Percentiles rank a stretch among this genome's conserved stretches.
phyloP scores from a whole-genome alignment of 2,888 invertebrate genomes.

The Apomyelois bistriatella region DNA sequence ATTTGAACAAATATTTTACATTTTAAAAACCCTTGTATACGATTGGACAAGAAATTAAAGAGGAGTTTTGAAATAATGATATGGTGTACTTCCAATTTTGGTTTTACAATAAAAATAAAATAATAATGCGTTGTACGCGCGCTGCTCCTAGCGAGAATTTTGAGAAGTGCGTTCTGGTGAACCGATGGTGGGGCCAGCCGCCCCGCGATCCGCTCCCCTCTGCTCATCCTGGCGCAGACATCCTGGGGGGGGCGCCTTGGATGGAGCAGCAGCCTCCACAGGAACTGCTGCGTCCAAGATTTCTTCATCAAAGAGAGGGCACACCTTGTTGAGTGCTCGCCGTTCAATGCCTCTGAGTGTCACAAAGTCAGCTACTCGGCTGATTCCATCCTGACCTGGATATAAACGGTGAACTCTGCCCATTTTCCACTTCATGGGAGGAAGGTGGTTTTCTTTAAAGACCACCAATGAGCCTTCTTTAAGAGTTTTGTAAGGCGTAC shows the following conservation, averaged over 20 bases:
- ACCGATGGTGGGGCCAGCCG: too few relatives aligned
- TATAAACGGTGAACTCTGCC: background rate
- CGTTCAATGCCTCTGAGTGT: conserved; percentile 13
- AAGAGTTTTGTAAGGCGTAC: conserved; percentile 3
- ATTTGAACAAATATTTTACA: too few relatives aligned
- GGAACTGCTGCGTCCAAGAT: background rate
- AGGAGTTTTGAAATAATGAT: too few relatives aligned
- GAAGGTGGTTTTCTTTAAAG: conserved; percentile 14
- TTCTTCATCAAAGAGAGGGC: background rate
- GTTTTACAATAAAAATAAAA: too few relatives aligned
- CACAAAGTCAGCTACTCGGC: conserved; percentile 14
- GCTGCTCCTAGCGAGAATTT: too few relatives aligned
- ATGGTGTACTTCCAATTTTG: too few relatives aligned
- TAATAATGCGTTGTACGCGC: too few relatives aligned
- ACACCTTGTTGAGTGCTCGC: conserved; percentile 10
- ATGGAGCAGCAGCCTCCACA: background rate
- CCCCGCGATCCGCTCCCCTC: too few relatives aligned
- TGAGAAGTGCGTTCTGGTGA: too few relatives aligned
- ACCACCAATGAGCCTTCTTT: conserved; percentile 14
- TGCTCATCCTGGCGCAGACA: too few relatives aligned
- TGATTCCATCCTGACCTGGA: background rate
- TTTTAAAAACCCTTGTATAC: too few relatives aligned
- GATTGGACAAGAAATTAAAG: too few relatives aligned
- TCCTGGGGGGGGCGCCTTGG: background rate
- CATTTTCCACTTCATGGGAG: conserved; percentile 18